A percentile compares a stretch with the other conserved stretches of the same genome.
Evolutionary conservation across 2,797 vertebrate species (phyloP).

Genomic region (Phataginus tetradactyla): DNA sequence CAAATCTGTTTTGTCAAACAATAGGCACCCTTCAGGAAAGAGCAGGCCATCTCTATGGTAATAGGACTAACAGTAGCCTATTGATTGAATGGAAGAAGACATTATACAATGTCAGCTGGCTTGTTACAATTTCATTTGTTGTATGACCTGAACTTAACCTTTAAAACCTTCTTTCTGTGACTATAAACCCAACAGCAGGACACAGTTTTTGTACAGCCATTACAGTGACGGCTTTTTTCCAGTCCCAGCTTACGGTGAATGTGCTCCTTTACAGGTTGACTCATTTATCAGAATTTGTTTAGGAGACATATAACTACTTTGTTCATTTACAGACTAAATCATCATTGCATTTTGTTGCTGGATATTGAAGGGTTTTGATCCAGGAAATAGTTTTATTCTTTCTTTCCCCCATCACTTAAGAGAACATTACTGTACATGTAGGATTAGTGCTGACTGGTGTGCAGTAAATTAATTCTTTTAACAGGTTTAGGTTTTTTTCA

Average conservation of each 20-base stretch:
- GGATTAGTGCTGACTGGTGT: conserved; percentile 82
- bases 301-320: conserved; percentile 75
- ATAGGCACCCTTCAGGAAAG: conserved; percentile 87
- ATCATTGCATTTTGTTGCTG: conserved; percentile 74
- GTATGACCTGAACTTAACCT: conserved; percentile 90
- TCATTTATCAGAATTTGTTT: conserved; percentile 57
- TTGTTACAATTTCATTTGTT: conserved; percentile 92
- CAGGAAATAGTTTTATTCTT: conserved; percentile 62
- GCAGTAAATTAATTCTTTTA: conserved; percentile 83
- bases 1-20: conserved; percentile 90
- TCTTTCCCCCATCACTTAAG: conserved; percentile 70
- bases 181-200: conserved; percentile 79
- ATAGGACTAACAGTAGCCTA: conserved; percentile 89
- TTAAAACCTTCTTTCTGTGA: conserved; percentile 88
- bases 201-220: conserved; percentile 73
- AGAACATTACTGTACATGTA: conserved; percentile 71
- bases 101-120: conserved; percentile 90
- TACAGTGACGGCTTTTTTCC: conserved; percentile 64
- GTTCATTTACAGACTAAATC: conserved; percentile 63
- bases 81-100: conserved; percentile 91
- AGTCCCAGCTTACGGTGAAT: conserved; percentile 57
- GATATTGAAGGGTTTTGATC: conserved; percentile 50
- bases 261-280: conserved; percentile 58
- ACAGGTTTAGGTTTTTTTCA: conserved; percentile 84
- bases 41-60: conserved; percentile 91